Conservation (phyloP, 2,113 vertebrate species). For the Aleadryas rufinucha region DNA sequence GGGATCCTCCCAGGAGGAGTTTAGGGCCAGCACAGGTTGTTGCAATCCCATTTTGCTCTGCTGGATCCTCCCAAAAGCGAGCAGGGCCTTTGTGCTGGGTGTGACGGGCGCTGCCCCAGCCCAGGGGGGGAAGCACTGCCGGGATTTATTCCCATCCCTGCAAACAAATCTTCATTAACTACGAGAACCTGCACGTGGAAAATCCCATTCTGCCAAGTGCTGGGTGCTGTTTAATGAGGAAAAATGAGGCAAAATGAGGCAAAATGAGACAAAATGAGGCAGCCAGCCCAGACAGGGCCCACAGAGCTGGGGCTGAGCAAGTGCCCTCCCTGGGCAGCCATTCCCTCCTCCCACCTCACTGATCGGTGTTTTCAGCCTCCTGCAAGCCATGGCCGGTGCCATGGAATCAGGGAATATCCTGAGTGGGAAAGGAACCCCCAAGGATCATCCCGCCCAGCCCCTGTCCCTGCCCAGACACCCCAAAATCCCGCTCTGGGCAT, state of each 20-base stretch:
- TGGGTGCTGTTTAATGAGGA: background rate
- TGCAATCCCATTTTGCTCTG: rapidly evolving
- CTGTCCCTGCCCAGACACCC: background rate
- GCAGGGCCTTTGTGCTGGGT: background rate
- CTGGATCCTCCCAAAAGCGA: rapidly evolving
- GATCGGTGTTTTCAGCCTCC: rapidly evolving
- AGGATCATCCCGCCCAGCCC: rapidly evolving
- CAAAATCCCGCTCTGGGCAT: background rate
- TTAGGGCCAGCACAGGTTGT: rapidly evolving
- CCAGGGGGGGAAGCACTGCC: background rate
- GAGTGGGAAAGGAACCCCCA: background rate
- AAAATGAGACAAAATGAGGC: background rate
- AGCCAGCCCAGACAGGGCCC: background rate
- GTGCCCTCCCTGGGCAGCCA: background rate
- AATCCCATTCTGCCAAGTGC: background rate
- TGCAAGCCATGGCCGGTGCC: rapidly evolving
- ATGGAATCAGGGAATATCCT: rapidly evolving
- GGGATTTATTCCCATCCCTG: background rate
- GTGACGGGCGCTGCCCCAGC: background rate
- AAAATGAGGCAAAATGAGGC: background rate
- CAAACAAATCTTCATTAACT: background rate
- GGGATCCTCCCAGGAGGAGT: background rate
- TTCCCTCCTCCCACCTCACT: background rate
- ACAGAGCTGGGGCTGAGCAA: background rate
- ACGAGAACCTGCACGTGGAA: rapidly evolving